Percentiles rank a stretch among this genome's conserved stretches.
These are phyloP conservation scores for Solenopsis fugax DNA, from an alignment of 1,140 invertebrate species.

Conservation along the genomic window DNA sequence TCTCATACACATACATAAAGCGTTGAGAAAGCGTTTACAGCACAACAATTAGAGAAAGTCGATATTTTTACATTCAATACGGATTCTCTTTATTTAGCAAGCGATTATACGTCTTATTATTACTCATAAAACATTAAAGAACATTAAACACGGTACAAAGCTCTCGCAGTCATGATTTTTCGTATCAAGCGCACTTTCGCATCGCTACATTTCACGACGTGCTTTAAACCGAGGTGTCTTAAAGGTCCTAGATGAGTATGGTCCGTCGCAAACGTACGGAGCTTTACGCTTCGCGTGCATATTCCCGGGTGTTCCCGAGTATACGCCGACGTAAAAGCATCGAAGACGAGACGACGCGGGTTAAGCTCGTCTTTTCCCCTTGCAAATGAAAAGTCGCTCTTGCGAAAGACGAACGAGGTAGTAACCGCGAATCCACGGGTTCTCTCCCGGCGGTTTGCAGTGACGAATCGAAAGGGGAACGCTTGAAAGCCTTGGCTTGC, in stretches of 20 bases:
- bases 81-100: neutral
- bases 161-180: slow-evolving; percentile 8
- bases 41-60: neutral
- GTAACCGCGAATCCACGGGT: slow-evolving; percentile 47
- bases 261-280: slow-evolving; percentile 30
- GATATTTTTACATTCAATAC: neutral
- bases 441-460: slow-evolving; percentile 16
- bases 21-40: neutral
- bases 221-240: slow-evolving; percentile 35
- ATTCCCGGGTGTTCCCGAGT: slow-evolving; percentile 18
- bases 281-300: slow-evolving; percentile 49
- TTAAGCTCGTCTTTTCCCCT: slow-evolving; percentile 51
- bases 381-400: slow-evolving; percentile 57
- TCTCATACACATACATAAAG: neutral
- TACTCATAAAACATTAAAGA: neutral
- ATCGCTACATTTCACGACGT: slow-evolving; percentile 8
- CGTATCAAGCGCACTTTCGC: neutral
- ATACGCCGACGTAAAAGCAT: slow-evolving; percentile 48
- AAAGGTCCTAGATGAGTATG: slow-evolving; percentile 25
- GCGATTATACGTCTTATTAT: neutral
- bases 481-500: slow-evolving; percentile 19
- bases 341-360: slow-evolving; percentile 48
- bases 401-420: slow-evolving; percentile 43
- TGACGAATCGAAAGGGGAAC: slow-evolving; percentile 46
- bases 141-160: neutral